A percentile compares a stretch with the other conserved stretches of the same genome.
Evolutionary conservation across 2,888 invertebrate species (phyloP).

Genomic region (Netelia fuscicornis): DNA sequence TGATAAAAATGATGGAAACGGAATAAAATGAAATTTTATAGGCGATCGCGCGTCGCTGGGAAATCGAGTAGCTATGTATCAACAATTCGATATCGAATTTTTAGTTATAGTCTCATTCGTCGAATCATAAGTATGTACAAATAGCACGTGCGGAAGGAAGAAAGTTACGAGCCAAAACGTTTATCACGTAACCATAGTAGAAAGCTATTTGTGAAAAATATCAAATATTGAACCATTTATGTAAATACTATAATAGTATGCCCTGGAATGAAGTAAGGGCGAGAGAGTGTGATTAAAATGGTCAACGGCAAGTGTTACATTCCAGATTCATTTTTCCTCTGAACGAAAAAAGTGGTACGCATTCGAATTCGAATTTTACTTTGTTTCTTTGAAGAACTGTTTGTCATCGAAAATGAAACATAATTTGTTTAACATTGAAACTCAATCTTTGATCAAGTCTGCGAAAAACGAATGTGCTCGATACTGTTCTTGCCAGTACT

Average conservation of each 20-base stretch:
- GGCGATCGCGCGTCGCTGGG: constrained; percentile 19
- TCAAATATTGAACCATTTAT: constrained; percentile 42
- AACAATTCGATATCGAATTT: constrained; percentile 38
- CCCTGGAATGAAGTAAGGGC: constrained; percentile 30
- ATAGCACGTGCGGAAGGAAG: constrained; percentile 38
- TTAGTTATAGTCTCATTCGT: constrained; percentile 34
- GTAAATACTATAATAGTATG: constrained; percentile 63
- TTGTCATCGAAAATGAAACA: too few species aligned
- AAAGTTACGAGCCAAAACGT: constrained; percentile 42
- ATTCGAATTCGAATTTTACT: background rate
- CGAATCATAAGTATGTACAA: constrained; percentile 55
- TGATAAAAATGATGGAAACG: background rate
- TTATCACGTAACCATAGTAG: constrained; percentile 23
- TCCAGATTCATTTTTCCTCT: constrained; percentile 1
- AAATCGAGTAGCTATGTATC: constrained; percentile 10
- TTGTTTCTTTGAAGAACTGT: constrained; percentile 2
- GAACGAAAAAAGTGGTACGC: background rate
- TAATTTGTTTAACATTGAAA: too few species aligned
- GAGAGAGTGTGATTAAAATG: constrained; percentile 48
- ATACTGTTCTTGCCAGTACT: too few species aligned
- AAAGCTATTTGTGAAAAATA: constrained; percentile 31
- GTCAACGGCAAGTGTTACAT: constrained; percentile 30
- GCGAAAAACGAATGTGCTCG: background rate
- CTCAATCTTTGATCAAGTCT: too few species aligned
- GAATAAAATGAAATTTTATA: constrained; percentile 10